Evolutionary conservation across 2,888 invertebrate genomes (phyloP), one percentile per base, ranked within the genome.

Genomic region (Aradus depressus): DNA sequence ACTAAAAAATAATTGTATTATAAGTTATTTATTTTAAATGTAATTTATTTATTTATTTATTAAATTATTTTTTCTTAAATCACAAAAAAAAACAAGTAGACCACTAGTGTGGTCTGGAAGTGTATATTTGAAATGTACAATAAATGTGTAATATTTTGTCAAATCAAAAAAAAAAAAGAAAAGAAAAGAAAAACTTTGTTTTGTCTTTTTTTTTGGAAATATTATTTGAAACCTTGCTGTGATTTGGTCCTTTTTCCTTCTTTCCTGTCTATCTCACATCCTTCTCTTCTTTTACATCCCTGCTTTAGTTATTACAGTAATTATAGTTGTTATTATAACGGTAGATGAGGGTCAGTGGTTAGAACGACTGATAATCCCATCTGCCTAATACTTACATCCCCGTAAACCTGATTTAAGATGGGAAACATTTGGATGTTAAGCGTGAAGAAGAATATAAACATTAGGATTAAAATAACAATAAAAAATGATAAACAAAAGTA

Each of bases 171-270:
- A 10, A 12, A 10, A 31, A 31, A 31, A 31, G 31, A 12, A 31
- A 31, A 31, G 12, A 31, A 31, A 31, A 10, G 8, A 10, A 8
- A 12, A 31, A 31, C 31, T 31, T 8, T 10, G n/a, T n/a, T n/a
- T n/a, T n/a, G n/a, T n/a, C 35, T 39, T 19, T 51, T 16, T 37
- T 41, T 43, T 53, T 51, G 50, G 45, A 51, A 53, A 50, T 56
- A 56, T 56, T 56, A 54, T 54, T 54, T 56, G 56, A 56, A 56
- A 56, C 56, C 56, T 56, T 56, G 52, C 35, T 32, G 25, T 16
- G 14, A n/a, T 43, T 42, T 35, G 43, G 50, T 42, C 50, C 50
- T 50, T 43, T 12, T 50, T 25, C 42, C 18, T 18, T 23, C 42
- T 8, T 21, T 8, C 44, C 31, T 21, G 12, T 2, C 5, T 28